phyloP scores from a whole-genome alignment of 2,113 vertebrate genomes.

The Plecturocebus donacophilus region DNA sequence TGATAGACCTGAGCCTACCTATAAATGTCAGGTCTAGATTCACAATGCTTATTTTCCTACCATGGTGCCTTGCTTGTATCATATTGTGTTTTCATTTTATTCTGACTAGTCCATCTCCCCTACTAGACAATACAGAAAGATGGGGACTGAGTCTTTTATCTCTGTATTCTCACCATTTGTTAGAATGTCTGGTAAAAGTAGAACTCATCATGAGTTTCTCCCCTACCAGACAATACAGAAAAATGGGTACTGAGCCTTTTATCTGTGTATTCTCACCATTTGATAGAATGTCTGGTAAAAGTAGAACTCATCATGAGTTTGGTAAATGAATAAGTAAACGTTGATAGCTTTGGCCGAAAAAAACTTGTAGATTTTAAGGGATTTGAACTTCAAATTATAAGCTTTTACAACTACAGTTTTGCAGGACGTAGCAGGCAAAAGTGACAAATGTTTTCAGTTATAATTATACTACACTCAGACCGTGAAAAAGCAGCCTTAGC shows the following conservation, averaged over 20 bases:
- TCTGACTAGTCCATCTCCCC: background rate
- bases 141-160: background rate
- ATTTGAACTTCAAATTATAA: background rate
- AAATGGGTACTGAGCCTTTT: background rate
- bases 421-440: background rate
- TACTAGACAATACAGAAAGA: background rate
- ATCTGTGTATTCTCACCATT: background rate
- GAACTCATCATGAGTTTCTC: background rate
- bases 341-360: background rate
- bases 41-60: background rate
- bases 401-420: background rate
- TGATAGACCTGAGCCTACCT: background rate
- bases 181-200: background rate
- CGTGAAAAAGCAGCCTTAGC: background rate
- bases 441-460: background rate
- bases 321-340: background rate
- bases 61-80: background rate
- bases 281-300: background rate
- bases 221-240: background rate
- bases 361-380: background rate
- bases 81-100: background rate
- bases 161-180: background rate
- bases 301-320: background rate
- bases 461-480: background rate
- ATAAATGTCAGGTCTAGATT: background rate